Evolutionary conservation across 2,888 invertebrate species (phyloP).

Genomic region (Cepaea hortensis): DNA sequence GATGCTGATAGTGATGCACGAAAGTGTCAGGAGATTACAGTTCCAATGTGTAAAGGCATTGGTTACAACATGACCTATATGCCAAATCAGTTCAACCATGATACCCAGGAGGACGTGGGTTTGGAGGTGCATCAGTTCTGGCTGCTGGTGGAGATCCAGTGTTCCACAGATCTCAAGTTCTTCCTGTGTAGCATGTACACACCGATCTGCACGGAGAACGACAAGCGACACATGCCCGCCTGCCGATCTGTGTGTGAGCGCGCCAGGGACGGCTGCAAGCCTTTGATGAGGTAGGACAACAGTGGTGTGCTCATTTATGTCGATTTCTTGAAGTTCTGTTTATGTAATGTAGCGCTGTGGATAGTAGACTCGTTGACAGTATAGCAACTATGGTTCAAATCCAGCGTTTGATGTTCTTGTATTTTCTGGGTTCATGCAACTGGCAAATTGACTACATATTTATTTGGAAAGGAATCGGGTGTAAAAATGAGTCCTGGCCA

Average conservation of each 20-base stretch:
- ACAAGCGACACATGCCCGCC: constrained; percentile 87
- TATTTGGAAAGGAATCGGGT: no score
- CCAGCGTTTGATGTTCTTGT: no score
- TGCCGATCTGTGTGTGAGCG: constrained; percentile 93
- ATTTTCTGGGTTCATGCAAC: no score
- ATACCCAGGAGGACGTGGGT: constrained; percentile 97
- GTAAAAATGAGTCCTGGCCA: no score
- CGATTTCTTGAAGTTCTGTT: no score
- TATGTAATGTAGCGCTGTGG: no score
- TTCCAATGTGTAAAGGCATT: constrained; percentile 97
- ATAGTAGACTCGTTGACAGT: no score
- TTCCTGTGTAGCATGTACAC: constrained; percentile 99
- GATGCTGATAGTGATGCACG: constrained; percentile 28
- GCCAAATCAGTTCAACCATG: constrained; percentile 98
- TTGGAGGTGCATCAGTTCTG: constrained; percentile 93
- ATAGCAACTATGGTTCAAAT: no score
- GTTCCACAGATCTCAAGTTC: constrained; percentile 95
- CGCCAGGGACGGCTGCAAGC: constrained; percentile 90
- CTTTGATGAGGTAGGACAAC: no score
- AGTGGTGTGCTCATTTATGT: no score
- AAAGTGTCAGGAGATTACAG: constrained; percentile 94
- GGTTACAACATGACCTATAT: constrained; percentile 96
- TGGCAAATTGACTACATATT: no score
- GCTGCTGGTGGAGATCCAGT: constrained; percentile 98
- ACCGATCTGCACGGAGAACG: constrained; percentile 96